phyloP scores from a whole-genome alignment of 2,797 vertebrate genomes.

The Taeniopygia guttata region DNA sequence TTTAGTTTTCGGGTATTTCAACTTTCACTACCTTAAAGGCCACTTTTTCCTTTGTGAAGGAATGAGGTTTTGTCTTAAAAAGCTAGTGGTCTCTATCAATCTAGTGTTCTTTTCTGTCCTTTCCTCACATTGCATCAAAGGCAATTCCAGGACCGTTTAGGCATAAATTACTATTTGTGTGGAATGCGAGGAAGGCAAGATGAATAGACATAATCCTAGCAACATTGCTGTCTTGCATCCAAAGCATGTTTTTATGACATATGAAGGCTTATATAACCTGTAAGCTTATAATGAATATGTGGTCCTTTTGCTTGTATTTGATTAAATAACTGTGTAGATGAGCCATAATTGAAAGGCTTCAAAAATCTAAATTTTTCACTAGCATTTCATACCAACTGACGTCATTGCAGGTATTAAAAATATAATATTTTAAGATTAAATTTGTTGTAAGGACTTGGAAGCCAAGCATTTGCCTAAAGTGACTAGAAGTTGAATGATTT shows the following conservation, averaged over 20 bases:
- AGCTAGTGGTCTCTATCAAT: neutral
- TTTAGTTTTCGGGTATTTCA: neutral
- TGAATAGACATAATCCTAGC: neutral
- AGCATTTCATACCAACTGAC: neutral
- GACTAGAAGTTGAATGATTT: neutral
- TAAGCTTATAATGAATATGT: neutral
- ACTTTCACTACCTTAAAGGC: neutral
- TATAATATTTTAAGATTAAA: neutral
- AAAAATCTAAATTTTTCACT: neutral
- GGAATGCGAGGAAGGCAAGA: neutral
- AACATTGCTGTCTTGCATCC: neutral
- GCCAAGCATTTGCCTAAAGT: neutral
- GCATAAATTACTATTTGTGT: neutral
- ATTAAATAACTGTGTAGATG: neutral
- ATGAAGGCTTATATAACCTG: neutral
- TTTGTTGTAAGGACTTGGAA: neutral
- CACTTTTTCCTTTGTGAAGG: neutral
- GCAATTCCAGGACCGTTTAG: neutral
- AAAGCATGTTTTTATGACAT: neutral
- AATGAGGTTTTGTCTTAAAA: neutral
- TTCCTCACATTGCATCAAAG: neutral
- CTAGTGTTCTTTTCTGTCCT: neutral
- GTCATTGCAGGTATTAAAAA: neutral
- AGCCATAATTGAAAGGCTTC: neutral
- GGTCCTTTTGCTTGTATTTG: neutral